Evolutionary conservation across 2,888 invertebrate species (phyloP).

Genomic region (Amphipoea lucens): DNA sequence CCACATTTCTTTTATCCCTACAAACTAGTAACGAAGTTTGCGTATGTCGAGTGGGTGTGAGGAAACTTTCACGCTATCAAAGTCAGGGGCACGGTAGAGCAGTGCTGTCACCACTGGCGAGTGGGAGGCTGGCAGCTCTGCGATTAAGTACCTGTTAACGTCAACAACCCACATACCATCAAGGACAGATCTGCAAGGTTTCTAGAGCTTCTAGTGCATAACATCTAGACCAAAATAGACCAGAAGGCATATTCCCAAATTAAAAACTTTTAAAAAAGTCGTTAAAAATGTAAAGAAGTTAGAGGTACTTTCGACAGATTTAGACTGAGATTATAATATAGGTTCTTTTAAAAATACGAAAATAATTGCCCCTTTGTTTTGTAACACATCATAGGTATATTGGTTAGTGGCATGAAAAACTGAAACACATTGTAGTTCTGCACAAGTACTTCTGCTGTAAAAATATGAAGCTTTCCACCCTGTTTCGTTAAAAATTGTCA

Average conservation of each 20-base stretch:
- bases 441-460: too few relatives aligned
- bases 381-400: not conserved
- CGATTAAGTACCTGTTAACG: slow-evolving; percentile 11
- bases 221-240: too few relatives aligned
- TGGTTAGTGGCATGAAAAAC: not conserved
- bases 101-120: not conserved
- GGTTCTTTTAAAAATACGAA: too few relatives aligned
- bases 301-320: not conserved
- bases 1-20: slow-evolving; percentile 22
- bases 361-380: not conserved
- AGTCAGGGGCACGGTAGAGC: slow-evolving; percentile 32
- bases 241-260: not conserved
- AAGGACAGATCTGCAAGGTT: not conserved
- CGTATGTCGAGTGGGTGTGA: slow-evolving; percentile 12
- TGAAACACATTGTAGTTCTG: not conserved
- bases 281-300: not conserved
- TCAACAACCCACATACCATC: not conserved
- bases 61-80: slow-evolving; percentile 36
- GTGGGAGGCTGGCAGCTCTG: slow-evolving; percentile 6
- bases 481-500: not conserved
- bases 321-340: not conserved
- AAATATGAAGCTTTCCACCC: not conserved
- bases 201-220: slow-evolving; percentile 1
- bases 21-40: slow-evolving; percentile 37
- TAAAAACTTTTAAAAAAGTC: not conserved